These are phyloP conservation scores for Lordiphosa mommai DNA, from an alignment of 1,140 invertebrate genomes.

Conservation along the genomic window DNA sequence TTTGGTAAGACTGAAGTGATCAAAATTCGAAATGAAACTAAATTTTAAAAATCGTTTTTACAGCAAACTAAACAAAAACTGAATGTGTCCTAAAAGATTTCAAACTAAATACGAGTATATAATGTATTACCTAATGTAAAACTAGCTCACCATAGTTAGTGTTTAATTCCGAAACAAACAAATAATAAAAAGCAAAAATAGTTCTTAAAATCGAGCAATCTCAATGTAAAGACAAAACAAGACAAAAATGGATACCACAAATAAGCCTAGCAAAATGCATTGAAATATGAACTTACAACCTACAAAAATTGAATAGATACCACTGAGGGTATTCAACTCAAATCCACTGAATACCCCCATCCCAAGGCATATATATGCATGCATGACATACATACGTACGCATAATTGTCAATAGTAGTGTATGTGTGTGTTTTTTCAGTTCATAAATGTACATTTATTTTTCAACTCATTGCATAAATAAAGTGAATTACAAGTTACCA, in stretches of 20 bases:
- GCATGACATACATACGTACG: constrained; percentile 49
- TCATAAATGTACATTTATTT: constrained; percentile 58
- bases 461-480: constrained; percentile 56
- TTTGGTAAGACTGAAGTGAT: constrained; percentile 76
- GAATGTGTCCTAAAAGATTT: constrained; percentile 68
- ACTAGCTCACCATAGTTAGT: constrained; percentile 12
- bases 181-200: constrained; percentile 1
- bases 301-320: constrained; percentile 34
- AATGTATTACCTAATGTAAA: constrained; percentile 46
- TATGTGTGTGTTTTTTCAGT: constrained; percentile 55
- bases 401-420: constrained; percentile 65
- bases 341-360: constrained; percentile 4
- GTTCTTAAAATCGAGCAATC: constrained; percentile 33
- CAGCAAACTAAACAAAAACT: constrained; percentile 60
- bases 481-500: constrained; percentile 61
- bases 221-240: constrained; percentile 53
- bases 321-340: constrained; percentile 30
- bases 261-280: constrained; percentile 32
- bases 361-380: constrained; percentile 21
- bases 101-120: constrained; percentile 56
- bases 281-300: constrained; percentile 29
- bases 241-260: constrained; percentile 6
- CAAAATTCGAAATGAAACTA: constrained; percentile 51
- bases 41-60: constrained; percentile 33
- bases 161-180: constrained; percentile 13